A percentile compares a stretch with the other conserved stretches of the same genome.
These are phyloP conservation scores for Microtus ochrogaster DNA, from an alignment of 2,113 vertebrate species.

Conservation along the genomic window DNA sequence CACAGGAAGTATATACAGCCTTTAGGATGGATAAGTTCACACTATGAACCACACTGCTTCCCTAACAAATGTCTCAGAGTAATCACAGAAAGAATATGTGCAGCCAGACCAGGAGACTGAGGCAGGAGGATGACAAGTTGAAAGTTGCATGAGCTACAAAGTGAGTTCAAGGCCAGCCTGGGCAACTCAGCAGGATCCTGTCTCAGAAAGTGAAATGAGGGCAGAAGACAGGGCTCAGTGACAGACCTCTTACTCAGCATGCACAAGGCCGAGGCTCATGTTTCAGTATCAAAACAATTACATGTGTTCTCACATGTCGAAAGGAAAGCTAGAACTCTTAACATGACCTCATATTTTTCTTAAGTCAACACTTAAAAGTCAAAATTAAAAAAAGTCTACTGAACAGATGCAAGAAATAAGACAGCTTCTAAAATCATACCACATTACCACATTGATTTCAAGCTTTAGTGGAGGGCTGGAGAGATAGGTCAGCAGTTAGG, in stretches of 20 bases:
- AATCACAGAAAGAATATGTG: background rate
- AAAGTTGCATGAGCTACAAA: background rate
- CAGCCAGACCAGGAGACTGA: background rate
- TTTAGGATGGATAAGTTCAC: background rate
- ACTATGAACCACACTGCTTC: accelerated
- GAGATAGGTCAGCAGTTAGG: background rate
- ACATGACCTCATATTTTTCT: background rate
- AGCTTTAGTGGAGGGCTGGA: background rate
- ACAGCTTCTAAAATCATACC: background rate
- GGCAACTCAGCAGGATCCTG: background rate
- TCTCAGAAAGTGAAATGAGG: background rate
- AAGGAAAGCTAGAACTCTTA: background rate
- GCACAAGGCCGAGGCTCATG: background rate
- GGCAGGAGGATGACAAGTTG: background rate
- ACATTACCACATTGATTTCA: background rate
- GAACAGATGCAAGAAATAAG: background rate
- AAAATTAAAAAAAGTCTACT: background rate
- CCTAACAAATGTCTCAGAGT: background rate
- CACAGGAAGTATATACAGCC: background rate
- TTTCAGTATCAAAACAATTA: background rate
- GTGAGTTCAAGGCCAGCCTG: background rate
- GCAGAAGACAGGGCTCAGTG: background rate
- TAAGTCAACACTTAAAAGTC: background rate
- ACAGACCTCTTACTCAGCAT: background rate
- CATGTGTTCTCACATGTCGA: background rate